These are phyloP conservation scores for Amia ocellicauda DNA, from an alignment of 2,113 vertebrate species.

Conservation along the genomic window DNA sequence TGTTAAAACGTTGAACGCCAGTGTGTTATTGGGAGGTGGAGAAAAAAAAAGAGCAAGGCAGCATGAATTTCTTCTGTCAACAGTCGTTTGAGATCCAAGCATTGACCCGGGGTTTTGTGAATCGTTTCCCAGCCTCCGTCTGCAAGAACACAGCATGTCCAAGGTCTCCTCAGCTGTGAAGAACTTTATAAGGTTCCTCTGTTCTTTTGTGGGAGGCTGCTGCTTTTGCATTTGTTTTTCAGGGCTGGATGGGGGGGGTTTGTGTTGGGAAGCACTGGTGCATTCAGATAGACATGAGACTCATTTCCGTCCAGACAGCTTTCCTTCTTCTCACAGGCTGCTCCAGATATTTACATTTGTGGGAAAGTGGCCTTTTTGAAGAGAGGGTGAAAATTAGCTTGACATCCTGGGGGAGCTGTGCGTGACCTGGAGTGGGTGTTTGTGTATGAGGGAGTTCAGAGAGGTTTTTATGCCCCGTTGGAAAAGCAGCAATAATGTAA, in stretches of 20 bases:
- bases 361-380: conserved; percentile 9
- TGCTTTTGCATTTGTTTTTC: neutral
- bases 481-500: neutral
- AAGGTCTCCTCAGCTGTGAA: neutral
- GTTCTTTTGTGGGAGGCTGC: neutral
- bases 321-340: neutral
- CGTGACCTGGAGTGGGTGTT: too few species aligned
- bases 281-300: conserved; percentile 9
- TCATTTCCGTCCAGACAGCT: conserved; percentile 4
- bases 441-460: neutral
- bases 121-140: too few species aligned
- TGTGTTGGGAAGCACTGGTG: conserved; percentile 11
- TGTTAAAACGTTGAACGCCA: too few species aligned
- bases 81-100: too few species aligned
- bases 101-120: too few species aligned
- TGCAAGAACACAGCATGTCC: neutral
- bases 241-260: neutral
- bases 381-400: neutral
- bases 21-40: too few species aligned
- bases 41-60: too few species aligned
- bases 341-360: neutral
- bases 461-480: neutral
- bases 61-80: too few species aligned
- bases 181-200: neutral
- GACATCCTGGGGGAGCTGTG: neutral